Evolutionary conservation across 2,888 invertebrate species (phyloP).

Genomic region (Latheticus oryzae): DNA sequence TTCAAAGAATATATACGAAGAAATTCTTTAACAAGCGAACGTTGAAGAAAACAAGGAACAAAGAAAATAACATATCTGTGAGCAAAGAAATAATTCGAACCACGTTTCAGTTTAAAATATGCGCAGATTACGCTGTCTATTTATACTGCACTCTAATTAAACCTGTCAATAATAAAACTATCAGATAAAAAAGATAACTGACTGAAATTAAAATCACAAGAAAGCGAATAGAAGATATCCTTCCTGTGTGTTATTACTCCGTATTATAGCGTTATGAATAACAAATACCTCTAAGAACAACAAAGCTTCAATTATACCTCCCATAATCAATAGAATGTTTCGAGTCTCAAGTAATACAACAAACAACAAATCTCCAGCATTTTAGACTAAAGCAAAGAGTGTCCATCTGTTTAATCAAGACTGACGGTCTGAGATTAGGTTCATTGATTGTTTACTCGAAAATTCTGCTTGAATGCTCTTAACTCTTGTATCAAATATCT

Average conservation of each 20-base stretch:
- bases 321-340: slow-evolving; percentile 7
- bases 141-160: slow-evolving; percentile 26
- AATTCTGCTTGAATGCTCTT: background rate
- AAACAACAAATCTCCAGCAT: slow-evolving; percentile 10
- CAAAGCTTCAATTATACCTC: slow-evolving; percentile 44
- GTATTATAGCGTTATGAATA: slow-evolving; percentile 54
- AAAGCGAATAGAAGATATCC: slow-evolving; percentile 10
- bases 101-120: slow-evolving; percentile 13
- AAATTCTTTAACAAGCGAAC: slow-evolving; percentile 10
- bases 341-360: background rate
- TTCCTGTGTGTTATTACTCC: slow-evolving; percentile 48
- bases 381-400: slow-evolving; percentile 10
- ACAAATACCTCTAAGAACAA: slow-evolving; percentile 52
- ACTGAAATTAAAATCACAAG: slow-evolving; percentile 21
- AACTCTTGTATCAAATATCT: slow-evolving; percentile 1
- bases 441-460: slow-evolving; percentile 14
- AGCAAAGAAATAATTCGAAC: slow-evolving; percentile 10
- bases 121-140: slow-evolving; percentile 10
- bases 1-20: slow-evolving; percentile 22
- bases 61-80: slow-evolving; percentile 16
- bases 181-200: slow-evolving; percentile 19
- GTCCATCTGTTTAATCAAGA: slow-evolving; percentile 21
- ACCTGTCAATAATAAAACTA: slow-evolving; percentile 30
- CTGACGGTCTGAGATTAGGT: slow-evolving; percentile 23
- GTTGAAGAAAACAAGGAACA: slow-evolving; percentile 16